phyloP scores from a whole-genome alignment of 2,888 invertebrate species.

The Cheilosia scutellata region DNA sequence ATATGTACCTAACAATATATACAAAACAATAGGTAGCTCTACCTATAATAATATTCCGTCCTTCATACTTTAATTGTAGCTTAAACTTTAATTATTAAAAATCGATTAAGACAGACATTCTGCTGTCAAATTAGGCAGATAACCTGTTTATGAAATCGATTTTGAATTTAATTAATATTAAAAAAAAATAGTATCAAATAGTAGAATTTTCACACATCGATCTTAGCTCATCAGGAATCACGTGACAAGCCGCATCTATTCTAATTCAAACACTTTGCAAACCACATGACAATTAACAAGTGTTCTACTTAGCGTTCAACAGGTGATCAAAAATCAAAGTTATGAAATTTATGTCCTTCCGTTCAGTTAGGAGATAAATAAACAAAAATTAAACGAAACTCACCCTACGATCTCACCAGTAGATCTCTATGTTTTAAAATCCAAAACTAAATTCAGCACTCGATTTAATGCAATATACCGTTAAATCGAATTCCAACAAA shows the following conservation, averaged over 20 bases:
- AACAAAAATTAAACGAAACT: conserved; percentile 7
- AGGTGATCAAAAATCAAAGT: conserved; percentile 29
- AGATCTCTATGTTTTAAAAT: conserved; percentile 43
- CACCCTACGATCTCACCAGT: conserved; percentile 37
- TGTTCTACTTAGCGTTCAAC: conserved; percentile 4
- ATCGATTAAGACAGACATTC: too few relatives aligned
- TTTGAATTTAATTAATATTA: too few relatives aligned
- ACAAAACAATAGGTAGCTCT: too few relatives aligned
- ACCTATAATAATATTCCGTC: too few relatives aligned
- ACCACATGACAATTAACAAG: conserved; percentile 29
- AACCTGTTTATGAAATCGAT: too few relatives aligned
- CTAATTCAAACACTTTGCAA: neutral
- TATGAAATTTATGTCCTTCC: neutral
- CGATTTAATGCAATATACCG: conserved; percentile 53
- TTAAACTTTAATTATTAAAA: too few relatives aligned
- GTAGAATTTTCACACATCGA: neutral
- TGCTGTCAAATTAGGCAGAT: too few relatives aligned
- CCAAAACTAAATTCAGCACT: conserved; percentile 50
- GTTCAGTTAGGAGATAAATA: neutral
- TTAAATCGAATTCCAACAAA: conserved; percentile 63
- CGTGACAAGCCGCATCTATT: conserved; percentile 27
- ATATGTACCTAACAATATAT: too few relatives aligned
- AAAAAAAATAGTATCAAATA: neutral
- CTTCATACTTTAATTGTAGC: too few relatives aligned
- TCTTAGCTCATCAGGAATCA: conserved; percentile 18